Percentiles rank a stretch among this genome's conserved stretches.
Conservation (phyloP, 2,797 vertebrate genomes). For the Novumbra hubbsi region DNA sequence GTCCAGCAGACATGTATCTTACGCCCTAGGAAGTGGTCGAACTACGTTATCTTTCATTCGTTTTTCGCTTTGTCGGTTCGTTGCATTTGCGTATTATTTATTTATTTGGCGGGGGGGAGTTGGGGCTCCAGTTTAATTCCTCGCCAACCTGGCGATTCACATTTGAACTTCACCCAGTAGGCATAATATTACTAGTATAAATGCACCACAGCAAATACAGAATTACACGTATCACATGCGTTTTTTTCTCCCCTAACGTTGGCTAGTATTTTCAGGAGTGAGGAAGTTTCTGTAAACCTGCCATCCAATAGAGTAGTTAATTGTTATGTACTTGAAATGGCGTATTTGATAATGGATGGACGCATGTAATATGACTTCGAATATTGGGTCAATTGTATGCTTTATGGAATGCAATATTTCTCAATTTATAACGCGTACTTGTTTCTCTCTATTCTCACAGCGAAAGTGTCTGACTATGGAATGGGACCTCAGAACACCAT, state of each 20-base stretch:
- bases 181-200: conserved; percentile 19
- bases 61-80: conserved; percentile 24
- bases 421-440: conserved; percentile 6
- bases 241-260: not conserved
- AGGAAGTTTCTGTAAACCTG: not conserved
- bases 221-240: conserved; percentile 14
- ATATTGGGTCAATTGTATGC: not conserved
- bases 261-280: not conserved
- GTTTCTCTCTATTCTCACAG: conserved; percentile 59
- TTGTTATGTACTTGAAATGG: not conserved
- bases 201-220: conserved; percentile 16
- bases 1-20: conserved; percentile 54
- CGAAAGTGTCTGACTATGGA: conserved; percentile 84
- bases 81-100: conserved; percentile 3
- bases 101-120: too few species aligned
- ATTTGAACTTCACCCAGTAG: not conserved
- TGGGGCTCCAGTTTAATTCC: conserved; percentile 19
- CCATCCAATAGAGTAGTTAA: not conserved
- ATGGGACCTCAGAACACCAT: conserved; percentile 78
- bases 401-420: not conserved
- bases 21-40: conserved; percentile 51
- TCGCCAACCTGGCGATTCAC: conserved; percentile 6
- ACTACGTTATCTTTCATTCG: conserved; percentile 59
- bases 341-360: not conserved
- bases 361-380: not conserved